A percentile compares a stretch with the other conserved stretches of the same genome.
Evolutionary conservation across 1,140 invertebrate species (phyloP).

Genomic region (Eupristina koningsbergeri): DNA sequence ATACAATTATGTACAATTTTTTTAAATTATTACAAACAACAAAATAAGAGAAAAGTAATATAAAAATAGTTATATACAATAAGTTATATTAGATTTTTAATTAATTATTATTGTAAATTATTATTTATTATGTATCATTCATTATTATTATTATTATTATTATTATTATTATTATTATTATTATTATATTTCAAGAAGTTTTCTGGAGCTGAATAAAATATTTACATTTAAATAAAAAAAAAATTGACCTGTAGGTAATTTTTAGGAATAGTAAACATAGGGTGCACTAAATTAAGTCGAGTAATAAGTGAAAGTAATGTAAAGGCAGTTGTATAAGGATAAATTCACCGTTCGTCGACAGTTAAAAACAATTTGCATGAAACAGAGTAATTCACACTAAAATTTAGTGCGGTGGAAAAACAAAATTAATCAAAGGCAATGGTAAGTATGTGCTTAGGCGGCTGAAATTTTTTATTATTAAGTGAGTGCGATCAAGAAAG

Average conservation of each 20-base stretch:
- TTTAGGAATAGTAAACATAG: neutral
- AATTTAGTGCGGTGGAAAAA: conserved; percentile 3
- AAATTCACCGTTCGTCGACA: conserved; percentile 1
- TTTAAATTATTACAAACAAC: too few species aligned
- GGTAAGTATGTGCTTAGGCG: conserved; percentile 22
- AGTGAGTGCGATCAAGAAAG: conserved; percentile 45
- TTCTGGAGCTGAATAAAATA: neutral
- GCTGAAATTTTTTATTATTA: conserved; percentile 42
- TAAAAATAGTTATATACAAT: conserved; percentile 1
- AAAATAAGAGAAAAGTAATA: neutral
- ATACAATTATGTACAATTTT: too few species aligned
- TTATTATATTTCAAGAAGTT: too few species aligned
- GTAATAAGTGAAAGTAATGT: conserved; percentile 44
- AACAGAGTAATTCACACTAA: conserved; percentile 27
- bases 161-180: too few species aligned
- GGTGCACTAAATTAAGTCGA: conserved; percentile 25
- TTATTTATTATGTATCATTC: too few species aligned
- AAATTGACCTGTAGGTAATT: neutral
- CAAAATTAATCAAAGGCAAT: conserved; percentile 28
- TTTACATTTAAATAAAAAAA: neutral
- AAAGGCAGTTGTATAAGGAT: conserved; percentile 7
- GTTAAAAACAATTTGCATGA: conserved; percentile 37
- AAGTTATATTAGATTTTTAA: too few species aligned
- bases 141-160: too few species aligned
- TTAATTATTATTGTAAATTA: too few species aligned